These are phyloP conservation scores for Helarctos malayanus DNA, from an alignment of 2,797 vertebrate genomes.

Conservation along the genomic window DNA sequence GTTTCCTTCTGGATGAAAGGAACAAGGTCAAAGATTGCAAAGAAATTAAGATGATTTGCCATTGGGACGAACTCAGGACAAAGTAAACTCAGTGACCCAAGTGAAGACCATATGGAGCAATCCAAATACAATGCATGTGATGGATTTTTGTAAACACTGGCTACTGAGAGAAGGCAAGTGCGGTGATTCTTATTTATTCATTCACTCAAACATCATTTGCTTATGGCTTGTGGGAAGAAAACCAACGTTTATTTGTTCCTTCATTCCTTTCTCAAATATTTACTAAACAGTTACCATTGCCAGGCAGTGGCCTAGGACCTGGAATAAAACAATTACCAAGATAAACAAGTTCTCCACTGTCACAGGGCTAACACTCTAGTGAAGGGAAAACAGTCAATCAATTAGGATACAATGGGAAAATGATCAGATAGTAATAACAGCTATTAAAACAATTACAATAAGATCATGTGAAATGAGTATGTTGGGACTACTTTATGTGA, in stretches of 20 bases:
- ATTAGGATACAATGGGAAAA: not conserved
- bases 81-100: constrained; percentile 11
- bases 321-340: constrained; percentile 58
- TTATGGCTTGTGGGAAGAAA: not conserved
- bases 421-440: not conserved
- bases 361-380: not conserved
- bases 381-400: not conserved
- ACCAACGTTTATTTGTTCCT: constrained; percentile 37
- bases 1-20: constrained; percentile 39
- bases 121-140: not conserved
- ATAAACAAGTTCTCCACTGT: not conserved
- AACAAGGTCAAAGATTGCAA: constrained; percentile 21
- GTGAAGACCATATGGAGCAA: constrained; percentile 16
- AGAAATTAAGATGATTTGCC: constrained; percentile 41
- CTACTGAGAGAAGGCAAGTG: not conserved
- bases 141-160: not conserved
- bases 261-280: constrained; percentile 58
- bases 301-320: not conserved
- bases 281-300: constrained; percentile 31
- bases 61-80: constrained; percentile 16
- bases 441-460: not conserved
- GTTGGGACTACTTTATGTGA: not conserved
- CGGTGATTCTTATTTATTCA: not conserved
- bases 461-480: not conserved
- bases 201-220: constrained; percentile 41